Evolutionary conservation across 2,113 vertebrate genomes (phyloP), one percentile per base, ranked within the genome.

Genomic region (Spea multiplicata): DNA sequence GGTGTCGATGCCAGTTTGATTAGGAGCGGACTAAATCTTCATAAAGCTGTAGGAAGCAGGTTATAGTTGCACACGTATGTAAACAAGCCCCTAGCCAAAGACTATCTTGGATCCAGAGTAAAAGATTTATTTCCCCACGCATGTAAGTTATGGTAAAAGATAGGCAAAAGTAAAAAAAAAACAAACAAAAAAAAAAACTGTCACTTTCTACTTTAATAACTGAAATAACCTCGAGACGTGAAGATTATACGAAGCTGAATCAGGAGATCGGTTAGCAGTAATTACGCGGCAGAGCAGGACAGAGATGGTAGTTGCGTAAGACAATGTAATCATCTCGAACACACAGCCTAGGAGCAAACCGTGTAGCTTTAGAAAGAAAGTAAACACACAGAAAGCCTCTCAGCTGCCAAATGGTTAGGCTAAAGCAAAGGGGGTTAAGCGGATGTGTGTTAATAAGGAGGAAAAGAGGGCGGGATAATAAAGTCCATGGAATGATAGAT

Each of bases 401-500:
- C 72, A 46, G 61, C 47, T 76, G 80, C 55, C 5, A 4, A 73
- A 50, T 52, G 10, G 71, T 4, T 59, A 64, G 62, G 78, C 75
- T 74, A 79, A 9, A 7, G 47, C 8, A 66, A 48, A 30, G 30
- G n/a, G 16, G n/a, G 46, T 44, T 8, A 5, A 71, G 61, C 73
- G 57, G 47, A 17, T 48, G 4, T 44, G 62, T 6, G 8, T 5
- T 68, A 73, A 72, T 66, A 65, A 75, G 6, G 10, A 5, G 55
- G 72, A 76, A 73, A 5, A 55, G 66, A 84, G 68, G 59, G 69
- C 30, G 44, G 74, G 59, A 62, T 71, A 59, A 71, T 13, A 79
- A 62, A 67, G 61, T n/a, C 76, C 76, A 78, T 72, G 76, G 71
- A 78, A 79, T 74, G 71, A 80, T 72, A 80, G 64, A 74, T 80